phyloP scores from a whole-genome alignment of 2,797 vertebrate genomes.

The Chanos chanos region DNA sequence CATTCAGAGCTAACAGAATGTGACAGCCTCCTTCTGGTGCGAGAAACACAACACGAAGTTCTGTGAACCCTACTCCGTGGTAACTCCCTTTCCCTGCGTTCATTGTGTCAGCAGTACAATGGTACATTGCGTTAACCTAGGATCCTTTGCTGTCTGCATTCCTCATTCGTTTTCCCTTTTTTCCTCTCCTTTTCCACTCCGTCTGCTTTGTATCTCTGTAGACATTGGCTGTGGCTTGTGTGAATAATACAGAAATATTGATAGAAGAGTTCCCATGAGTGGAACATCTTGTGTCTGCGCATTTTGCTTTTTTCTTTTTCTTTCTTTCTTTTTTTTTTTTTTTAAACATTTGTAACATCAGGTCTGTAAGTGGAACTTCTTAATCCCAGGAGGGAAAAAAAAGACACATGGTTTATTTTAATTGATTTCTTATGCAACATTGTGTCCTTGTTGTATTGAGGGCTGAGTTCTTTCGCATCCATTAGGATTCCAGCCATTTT shows the following conservation, averaged over 20 bases:
- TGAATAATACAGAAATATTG: constrained; percentile 15
- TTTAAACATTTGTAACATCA: too few species aligned
- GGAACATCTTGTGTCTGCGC: too few species aligned
- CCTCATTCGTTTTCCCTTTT: not conserved
- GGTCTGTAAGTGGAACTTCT: too few species aligned
- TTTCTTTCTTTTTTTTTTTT: too few species aligned
- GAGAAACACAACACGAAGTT: constrained; percentile 42
- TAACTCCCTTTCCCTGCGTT: constrained; percentile 14
- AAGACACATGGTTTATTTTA: too few species aligned
- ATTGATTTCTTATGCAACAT: too few species aligned
- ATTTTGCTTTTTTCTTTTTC: too few species aligned
- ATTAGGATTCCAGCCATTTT: too few species aligned
- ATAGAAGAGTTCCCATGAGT: not conserved
- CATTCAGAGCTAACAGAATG: constrained; percentile 51
- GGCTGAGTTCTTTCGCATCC: too few species aligned
- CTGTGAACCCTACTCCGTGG: constrained; percentile 35
- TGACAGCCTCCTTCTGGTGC: constrained; percentile 59
- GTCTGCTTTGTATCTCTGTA: constrained; percentile 3
- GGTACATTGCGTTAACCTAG: constrained; percentile 9
- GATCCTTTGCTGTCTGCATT: not conserved
- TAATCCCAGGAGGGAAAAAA: too few species aligned
- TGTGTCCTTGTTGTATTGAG: too few species aligned
- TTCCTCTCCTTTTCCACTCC: not conserved
- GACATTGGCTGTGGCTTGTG: constrained; percentile 8
- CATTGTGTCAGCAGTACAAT: constrained; percentile 23